phyloP scores from a whole-genome alignment of 2,888 invertebrate genomes.

The Drosophila rubida region DNA sequence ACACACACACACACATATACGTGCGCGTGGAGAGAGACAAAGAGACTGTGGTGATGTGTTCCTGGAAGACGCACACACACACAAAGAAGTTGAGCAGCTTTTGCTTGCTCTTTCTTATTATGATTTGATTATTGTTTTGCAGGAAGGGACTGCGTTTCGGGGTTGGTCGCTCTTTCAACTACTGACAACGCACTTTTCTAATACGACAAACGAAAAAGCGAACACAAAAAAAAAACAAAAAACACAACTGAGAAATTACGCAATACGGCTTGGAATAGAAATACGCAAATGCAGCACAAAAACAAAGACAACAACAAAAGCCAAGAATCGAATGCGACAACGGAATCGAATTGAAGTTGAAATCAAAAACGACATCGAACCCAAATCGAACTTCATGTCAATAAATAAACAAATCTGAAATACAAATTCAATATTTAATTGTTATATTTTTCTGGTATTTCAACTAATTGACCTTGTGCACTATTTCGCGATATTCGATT shows the following conservation, averaged over 20 bases:
- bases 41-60: conserved; percentile 24
- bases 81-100: conserved; percentile 50
- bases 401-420: conserved; percentile 11
- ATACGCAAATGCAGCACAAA: conserved; percentile 33
- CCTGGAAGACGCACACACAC: conserved; percentile 52
- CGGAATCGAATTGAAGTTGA: neutral
- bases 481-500: conserved; percentile 66
- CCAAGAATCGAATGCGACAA: conserved; percentile 9
- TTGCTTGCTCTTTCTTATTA: conserved; percentile 17
- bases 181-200: conserved; percentile 44
- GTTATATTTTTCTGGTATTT: conserved; percentile 70
- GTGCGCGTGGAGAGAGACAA: neutral
- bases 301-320: conserved; percentile 1
- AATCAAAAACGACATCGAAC: neutral
- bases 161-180: conserved; percentile 36
- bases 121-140: conserved; percentile 34
- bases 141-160: conserved; percentile 49
- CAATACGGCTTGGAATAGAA: conserved; percentile 29
- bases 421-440: conserved; percentile 48
- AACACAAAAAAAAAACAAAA: conserved; percentile 7
- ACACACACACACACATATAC: conserved; percentile 23
- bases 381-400: conserved; percentile 16
- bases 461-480: conserved; percentile 77
- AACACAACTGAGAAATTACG: conserved; percentile 48
- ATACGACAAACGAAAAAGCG: conserved; percentile 18